Percentiles rank a stretch among this genome's conserved stretches.
Evolutionary conservation across 2,113 vertebrate genomes (phyloP).

Genomic region (Poicephalus gulielmi): DNA sequence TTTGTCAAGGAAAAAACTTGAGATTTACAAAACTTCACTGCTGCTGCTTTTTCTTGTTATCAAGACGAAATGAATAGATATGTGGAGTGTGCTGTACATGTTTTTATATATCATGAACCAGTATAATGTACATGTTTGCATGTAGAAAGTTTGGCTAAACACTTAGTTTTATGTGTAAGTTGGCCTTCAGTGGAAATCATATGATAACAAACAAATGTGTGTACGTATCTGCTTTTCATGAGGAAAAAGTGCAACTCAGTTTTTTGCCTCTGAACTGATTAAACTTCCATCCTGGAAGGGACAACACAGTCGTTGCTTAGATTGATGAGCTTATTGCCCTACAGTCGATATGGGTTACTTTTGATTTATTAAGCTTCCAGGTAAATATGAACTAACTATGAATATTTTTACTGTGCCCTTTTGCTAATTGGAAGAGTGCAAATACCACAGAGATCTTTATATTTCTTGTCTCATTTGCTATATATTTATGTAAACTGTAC

Average conservation of each 20-base stretch:
- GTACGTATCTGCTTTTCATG: neutral
- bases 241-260: neutral
- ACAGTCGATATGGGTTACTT: neutral
- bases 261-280: slow-evolving; percentile 44
- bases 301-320: slow-evolving; percentile 22
- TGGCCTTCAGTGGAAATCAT: slow-evolving; percentile 6
- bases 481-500: neutral
- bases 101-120: neutral
- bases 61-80: neutral
- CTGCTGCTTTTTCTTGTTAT: neutral
- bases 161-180: neutral
- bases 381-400: slow-evolving; percentile 27
- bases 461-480: neutral
- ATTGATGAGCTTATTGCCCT: slow-evolving; percentile 40
- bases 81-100: neutral
- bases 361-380: slow-evolving; percentile 61
- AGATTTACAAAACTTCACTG: neutral
- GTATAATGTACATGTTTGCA: neutral
- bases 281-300: slow-evolving; percentile 33
- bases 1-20: neutral
- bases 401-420: slow-evolving; percentile 33
- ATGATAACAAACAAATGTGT: neutral
- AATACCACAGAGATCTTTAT: slow-evolving; percentile 1
- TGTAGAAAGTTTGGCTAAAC: neutral
- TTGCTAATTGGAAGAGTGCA: slow-evolving; percentile 56